Evolutionary conservation across 1,140 invertebrate genomes (phyloP).

Genomic region (Hyles vespertilio): DNA sequence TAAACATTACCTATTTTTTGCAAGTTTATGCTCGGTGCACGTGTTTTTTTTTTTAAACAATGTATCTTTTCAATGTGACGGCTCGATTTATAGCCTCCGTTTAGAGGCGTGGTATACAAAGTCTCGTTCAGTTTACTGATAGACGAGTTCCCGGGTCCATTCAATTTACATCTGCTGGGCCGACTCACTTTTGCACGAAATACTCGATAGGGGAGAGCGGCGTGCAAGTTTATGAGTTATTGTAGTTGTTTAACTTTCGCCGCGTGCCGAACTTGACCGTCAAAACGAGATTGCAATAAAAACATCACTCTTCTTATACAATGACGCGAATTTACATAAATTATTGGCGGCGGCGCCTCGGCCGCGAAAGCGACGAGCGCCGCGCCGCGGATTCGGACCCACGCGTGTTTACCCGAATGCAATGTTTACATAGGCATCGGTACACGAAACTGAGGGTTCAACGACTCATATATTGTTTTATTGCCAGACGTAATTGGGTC

Average conservation of each 20-base stretch:
- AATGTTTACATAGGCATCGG: constrained; percentile 61
- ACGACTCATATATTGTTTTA: constrained; percentile 67
- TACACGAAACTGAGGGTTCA: constrained; percentile 53
- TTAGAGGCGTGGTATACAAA: no score
- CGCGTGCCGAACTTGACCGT: constrained; percentile 66
- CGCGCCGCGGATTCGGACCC: constrained; percentile 1
- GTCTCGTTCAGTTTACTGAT: no score
- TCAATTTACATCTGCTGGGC: no score
- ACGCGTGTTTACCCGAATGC: constrained; percentile 51
- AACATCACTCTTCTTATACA: constrained; percentile 65
- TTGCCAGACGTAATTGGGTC: constrained; percentile 66
- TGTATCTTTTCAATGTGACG: no score
- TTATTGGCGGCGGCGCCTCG: constrained; percentile 65
- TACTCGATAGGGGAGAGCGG: no score
- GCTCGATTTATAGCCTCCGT: no score
- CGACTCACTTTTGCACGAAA: no score
- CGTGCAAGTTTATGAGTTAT: background rate
- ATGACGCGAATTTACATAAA: constrained; percentile 74
- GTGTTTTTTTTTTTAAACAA: no score
- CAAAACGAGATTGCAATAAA: constrained; percentile 66
- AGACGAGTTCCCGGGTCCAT: no score
- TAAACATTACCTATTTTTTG: constrained; percentile 5
- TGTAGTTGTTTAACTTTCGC: constrained; percentile 59
- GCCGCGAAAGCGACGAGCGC: background rate
- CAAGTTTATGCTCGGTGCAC: no score